Percentiles rank a stretch among this genome's conserved stretches.
These are phyloP conservation scores for Oriolus oriolus DNA, from an alignment of 2,113 vertebrate genomes.

Conservation along the genomic window DNA sequence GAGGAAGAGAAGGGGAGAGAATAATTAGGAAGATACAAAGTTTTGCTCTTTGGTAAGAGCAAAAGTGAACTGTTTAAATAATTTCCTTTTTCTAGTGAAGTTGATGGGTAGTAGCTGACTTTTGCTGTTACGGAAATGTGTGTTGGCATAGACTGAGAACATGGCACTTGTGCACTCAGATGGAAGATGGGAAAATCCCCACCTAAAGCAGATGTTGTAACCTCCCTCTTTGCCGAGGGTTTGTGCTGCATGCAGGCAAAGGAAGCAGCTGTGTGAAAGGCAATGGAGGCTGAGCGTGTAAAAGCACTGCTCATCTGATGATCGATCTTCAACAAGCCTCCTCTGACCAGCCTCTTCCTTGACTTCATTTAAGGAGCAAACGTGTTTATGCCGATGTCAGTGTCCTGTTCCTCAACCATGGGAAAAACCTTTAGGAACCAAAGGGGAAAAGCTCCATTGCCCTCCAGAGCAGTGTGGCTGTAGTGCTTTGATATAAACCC, in stretches of 20 bases:
- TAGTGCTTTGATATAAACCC: not conserved
- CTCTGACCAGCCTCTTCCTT: not conserved
- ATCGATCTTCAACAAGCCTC: not conserved
- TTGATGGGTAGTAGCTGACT: no score
- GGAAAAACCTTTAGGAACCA: not conserved
- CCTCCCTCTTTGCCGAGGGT: not conserved
- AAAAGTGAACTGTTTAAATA: not conserved
- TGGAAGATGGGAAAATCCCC: not conserved
- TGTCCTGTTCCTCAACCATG: not conserved
- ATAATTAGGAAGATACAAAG: fast-evolving
- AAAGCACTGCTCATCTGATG: not conserved
- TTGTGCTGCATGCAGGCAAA: not conserved
- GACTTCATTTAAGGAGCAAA: fast-evolving
- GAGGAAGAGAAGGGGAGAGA: not conserved
- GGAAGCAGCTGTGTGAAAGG: not conserved
- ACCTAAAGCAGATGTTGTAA: not conserved
- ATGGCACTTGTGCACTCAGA: fast-evolving
- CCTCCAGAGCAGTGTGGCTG: not conserved
- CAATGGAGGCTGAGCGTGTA: fast-evolving
- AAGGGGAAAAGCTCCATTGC: not conserved
- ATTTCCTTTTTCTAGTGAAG: not conserved
- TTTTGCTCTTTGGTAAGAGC: not conserved
- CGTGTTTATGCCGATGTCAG: not conserved
- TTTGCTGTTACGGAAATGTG: not conserved
- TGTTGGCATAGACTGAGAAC: not conserved